Evolutionary conservation across 1,140 invertebrate genomes (phyloP).

Genomic region (Drosophila lowei): DNA sequence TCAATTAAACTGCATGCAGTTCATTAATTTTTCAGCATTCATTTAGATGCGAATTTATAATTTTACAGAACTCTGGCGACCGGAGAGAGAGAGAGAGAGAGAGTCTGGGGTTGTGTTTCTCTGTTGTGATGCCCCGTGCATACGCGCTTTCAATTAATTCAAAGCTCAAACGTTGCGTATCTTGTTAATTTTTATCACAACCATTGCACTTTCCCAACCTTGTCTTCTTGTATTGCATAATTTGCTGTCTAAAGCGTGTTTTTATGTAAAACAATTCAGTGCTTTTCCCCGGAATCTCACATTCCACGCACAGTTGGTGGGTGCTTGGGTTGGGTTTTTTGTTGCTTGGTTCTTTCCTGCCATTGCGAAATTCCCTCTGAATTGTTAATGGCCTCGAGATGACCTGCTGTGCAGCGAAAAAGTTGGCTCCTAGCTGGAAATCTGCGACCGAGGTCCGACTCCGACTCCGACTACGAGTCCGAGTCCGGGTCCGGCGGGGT

Average conservation of each 20-base stretch:
- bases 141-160: slow-evolving; percentile 82
- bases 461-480: too few relatives aligned
- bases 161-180: slow-evolving; percentile 83
- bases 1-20: slow-evolving; percentile 81
- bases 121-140: slow-evolving; percentile 49
- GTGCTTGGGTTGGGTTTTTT: slow-evolving; percentile 14
- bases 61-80: slow-evolving; percentile 41
- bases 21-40: slow-evolving; percentile 80
- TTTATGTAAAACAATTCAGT: slow-evolving; percentile 77
- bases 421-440: background rate
- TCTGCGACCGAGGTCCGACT: too few relatives aligned
- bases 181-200: slow-evolving; percentile 83
- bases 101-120: slow-evolving; percentile 3
- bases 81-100: slow-evolving; percentile 12
- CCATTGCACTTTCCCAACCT: slow-evolving; percentile 74
- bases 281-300: background rate
- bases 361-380: slow-evolving; percentile 32
- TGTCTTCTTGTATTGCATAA: slow-evolving; percentile 64
- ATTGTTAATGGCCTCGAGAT: slow-evolving; percentile 64
- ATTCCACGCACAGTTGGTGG: background rate
- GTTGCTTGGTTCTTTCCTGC: slow-evolving; percentile 12
- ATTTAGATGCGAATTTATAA: slow-evolving; percentile 82
- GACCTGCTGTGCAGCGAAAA: slow-evolving; percentile 48
- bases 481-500: background rate
- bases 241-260: slow-evolving; percentile 73